Conservation (phyloP, 2,113 vertebrate species). For the Martes martes region DNA sequence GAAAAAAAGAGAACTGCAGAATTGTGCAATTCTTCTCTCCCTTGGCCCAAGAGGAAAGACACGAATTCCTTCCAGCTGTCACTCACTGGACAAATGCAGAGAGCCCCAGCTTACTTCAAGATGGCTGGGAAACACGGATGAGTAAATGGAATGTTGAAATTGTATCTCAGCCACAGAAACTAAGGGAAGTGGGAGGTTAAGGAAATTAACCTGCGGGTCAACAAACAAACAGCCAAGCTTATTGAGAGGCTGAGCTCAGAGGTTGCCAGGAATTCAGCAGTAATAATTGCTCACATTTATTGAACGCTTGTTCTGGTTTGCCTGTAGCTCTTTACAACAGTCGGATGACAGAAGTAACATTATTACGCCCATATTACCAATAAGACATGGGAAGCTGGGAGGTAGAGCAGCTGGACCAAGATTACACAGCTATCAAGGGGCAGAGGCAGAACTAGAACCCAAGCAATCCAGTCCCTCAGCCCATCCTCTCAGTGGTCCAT, state of each 20-base stretch:
- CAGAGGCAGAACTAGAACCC: background rate
- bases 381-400: background rate
- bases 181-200: background rate
- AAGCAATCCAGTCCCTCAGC: background rate
- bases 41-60: background rate
- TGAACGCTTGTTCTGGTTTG: background rate
- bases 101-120: background rate
- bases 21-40: fast-evolving
- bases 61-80: background rate
- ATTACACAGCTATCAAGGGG: background rate
- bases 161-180: background rate
- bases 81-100: background rate
- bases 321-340: background rate
- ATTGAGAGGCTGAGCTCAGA: background rate
- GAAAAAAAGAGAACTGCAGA: background rate
- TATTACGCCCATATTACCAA: background rate
- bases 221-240: background rate
- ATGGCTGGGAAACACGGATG: background rate
- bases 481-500: background rate
- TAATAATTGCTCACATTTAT: background rate
- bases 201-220: background rate
- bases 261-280: background rate
- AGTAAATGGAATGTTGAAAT: background rate
- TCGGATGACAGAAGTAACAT: background rate
- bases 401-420: background rate